A percentile compares a stretch with the other conserved stretches of the same genome.
Conservation (phyloP, 1,140 invertebrate species). For the Drosophila navojoa region DNA sequence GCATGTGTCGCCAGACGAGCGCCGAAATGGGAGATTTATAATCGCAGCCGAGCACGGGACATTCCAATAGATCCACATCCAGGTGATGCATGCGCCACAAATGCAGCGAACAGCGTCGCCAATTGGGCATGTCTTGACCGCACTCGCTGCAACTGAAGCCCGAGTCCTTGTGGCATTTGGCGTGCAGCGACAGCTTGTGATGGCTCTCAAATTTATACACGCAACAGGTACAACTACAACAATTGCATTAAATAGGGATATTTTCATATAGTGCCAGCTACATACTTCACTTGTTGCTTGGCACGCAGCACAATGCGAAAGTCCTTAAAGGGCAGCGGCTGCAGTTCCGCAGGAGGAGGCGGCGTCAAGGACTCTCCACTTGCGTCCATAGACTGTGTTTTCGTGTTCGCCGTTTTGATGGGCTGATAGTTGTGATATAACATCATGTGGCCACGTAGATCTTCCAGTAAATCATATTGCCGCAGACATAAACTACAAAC, state of each 20-base stretch:
- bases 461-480: constrained; percentile 84
- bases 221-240: constrained; percentile 84
- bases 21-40: constrained; percentile 85
- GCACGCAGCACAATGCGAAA: constrained; percentile 65
- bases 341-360: constrained; percentile 40
- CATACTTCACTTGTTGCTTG: constrained; percentile 55
- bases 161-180: constrained; percentile 84
- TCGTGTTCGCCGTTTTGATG: constrained; percentile 16
- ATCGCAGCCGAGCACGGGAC: constrained; percentile 86
- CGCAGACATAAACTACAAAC: constrained; percentile 85
- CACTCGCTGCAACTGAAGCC: constrained; percentile 85
- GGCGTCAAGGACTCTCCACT: not conserved
- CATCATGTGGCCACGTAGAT: constrained; percentile 85
- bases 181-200: constrained; percentile 84
- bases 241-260: too few relatives aligned
- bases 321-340: constrained; percentile 73
- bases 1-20: constrained; percentile 79
- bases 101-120: constrained; percentile 87
- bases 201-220: constrained; percentile 85
- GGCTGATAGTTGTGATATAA: constrained; percentile 74
- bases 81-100: constrained; percentile 88
- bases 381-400: not conserved
- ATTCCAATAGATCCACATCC: constrained; percentile 88
- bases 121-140: constrained; percentile 85
- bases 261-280: not conserved